Evolutionary conservation across 2,888 invertebrate genomes (phyloP), one percentile per base, ranked within the genome.

Genomic region (Drosophila mettleri): DNA sequence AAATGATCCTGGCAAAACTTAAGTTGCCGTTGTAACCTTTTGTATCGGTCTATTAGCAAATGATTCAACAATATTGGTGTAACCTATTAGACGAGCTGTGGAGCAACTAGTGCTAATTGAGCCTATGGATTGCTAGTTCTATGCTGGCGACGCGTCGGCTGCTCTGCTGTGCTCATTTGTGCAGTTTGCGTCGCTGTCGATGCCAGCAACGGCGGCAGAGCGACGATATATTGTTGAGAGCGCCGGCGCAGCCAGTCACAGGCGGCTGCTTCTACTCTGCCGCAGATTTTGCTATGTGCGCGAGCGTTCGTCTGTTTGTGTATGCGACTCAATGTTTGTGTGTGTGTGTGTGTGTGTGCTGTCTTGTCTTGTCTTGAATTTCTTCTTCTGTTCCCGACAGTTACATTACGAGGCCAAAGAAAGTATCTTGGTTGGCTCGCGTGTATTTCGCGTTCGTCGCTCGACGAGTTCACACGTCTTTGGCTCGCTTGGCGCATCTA

Each of bases 391-490:
- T 83, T 87, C 78, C 80, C 77, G 73, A 74, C 86, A 81, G 84
- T 78, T 90, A 78, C 86, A 83, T 89, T 90, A 90, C 89, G 90
- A 90, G 89, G 91, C 91, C 90, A 91, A 90, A 91, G 91, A 91
- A 90, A 92, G 91, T 91, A 90, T 91, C 89, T 76, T 84, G 85
- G 71, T 62, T 76, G 69, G 83, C 82, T 88, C 86, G 91, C 88
- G 90, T 92, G 91, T 92, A 92, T 92, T 92, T 92, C 89, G 90
- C 90, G 90, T 91, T 92, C 90, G 91, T 91, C 91, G 90, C 89
- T 92, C 90, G 90, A 89, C 89, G 90, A 85, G 91, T 90, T 88
- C 91, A 90, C 92, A 92, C 92, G 92, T 91, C 91, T 80, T 86
- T 75, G 48, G 81, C 78, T 83, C 81, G 85, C 78, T 80, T 68